These are phyloP conservation scores for Cataglyphis hispanica DNA, from an alignment of 1,140 invertebrate genomes.

Conservation along the genomic window DNA sequence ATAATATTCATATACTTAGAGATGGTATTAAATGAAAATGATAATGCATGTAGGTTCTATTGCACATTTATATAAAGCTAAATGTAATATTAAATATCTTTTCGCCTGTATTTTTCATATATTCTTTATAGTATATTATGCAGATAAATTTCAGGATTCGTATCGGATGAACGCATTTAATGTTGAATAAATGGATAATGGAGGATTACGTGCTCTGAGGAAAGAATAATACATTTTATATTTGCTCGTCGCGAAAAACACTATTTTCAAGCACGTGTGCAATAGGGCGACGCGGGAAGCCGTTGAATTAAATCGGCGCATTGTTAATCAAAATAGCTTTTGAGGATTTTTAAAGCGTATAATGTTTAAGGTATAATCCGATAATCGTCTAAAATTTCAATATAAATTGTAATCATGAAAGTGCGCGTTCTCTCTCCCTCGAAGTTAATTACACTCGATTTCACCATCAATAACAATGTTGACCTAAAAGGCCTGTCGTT, in stretches of 20 bases:
- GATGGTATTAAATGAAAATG: not conserved
- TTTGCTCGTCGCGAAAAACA: not conserved
- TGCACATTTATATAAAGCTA: not conserved
- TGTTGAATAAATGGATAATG: not conserved
- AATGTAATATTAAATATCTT: not conserved
- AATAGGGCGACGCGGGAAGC: not conserved
- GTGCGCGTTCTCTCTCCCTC: not conserved
- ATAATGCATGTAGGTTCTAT: not conserved
- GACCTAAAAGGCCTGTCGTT: not conserved
- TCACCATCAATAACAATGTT: conserved; percentile 20
- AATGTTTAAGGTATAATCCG: not conserved
- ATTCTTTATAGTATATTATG: not conserved
- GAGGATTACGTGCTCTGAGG: not conserved
- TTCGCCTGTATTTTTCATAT: no score
- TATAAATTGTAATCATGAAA: not conserved
- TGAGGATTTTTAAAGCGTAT: not conserved
- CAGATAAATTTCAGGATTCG: not conserved
- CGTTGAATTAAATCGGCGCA: not conserved
- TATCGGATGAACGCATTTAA: conserved; percentile 7
- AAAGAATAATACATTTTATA: not conserved
- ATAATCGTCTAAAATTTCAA: not conserved
- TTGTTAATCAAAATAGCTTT: conserved; percentile 11
- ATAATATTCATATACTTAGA: not conserved
- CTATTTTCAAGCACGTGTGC: not conserved
- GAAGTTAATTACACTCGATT: conserved; percentile 22